Evolutionary conservation across 2,797 vertebrate species (phyloP), one percentile per base, ranked within the genome.

Genomic region (Cryptoblepharus egeriae): DNA sequence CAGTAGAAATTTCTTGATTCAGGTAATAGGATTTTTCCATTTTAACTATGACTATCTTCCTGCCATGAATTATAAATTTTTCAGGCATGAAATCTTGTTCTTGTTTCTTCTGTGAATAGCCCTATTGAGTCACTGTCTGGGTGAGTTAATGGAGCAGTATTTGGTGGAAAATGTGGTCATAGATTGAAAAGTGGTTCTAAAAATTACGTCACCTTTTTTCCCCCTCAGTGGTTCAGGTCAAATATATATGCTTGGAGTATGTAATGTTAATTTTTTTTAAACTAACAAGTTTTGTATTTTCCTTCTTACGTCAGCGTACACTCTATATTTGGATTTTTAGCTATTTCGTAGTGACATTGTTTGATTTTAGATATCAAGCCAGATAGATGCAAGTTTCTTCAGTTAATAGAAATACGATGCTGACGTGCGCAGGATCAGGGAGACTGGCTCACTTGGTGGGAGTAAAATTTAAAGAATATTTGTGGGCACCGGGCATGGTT

Each of bases 161-260:
- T 80, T 76, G 77, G 58, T 75, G 77, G 83, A 80, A 82, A 82
- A 74, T 74, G 63, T 85, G 57, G 79, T 82, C 77, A 78, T 69
- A 74, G 63, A 55, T 30, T 81, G 42, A 77, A 85, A 77, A 81
- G 52, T 73, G 69, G 52, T 61, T 70, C 39, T 85, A 68, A 69
- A 68, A 74, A 78, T 85, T 77, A 78, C 84, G 74, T 69, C 84
- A 74, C 55, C 68, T 13, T 81, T 5, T 71, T 81, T 78, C 9
- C 42, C 42, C 42, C 42, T 81, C 64, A 76, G 58, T 67, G 79
- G 68, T 81, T n/a, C 73, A 85, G 75, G 63, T 85, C 79, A 78
- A 74, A 81, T 81, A 74, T 74, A 55, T n/a, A 61, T 26, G 35
- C 32, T 81, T 55, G n/a, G 42, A 64, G 20, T 72, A 32, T 71